Percentiles rank a stretch among this genome's conserved stretches.
Conservation (phyloP, 30 jellyfish, hydroid and myxozoan species). For the Hydractinia echinata region DNA sequence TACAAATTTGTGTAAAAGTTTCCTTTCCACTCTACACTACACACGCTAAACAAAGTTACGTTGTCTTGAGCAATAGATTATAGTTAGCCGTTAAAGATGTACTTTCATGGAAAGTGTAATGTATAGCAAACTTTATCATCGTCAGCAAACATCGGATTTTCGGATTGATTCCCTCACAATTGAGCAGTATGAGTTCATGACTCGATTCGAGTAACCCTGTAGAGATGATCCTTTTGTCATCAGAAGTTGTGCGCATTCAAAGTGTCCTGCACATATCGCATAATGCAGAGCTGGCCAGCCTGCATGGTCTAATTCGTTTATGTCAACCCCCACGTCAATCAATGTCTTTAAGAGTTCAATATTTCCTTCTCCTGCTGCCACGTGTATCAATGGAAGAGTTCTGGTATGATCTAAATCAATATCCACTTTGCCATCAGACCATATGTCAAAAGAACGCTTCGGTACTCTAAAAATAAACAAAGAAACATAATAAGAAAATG, state of each 20-base stretch:
- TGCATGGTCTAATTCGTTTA: slow-evolving; percentile 64
- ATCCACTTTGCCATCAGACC: slow-evolving; percentile 31
- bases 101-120: no score
- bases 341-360: slow-evolving; percentile 57
- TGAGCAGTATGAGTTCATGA: slow-evolving; percentile 60
- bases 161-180: slow-evolving; percentile 55
- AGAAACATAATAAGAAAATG: background rate
- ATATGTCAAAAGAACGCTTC: slow-evolving; percentile 20
- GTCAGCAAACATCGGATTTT: no score
- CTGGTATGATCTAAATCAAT: slow-evolving; percentile 21
- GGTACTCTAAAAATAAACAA: slow-evolving; percentile 6
- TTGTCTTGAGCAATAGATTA: no score
- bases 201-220: slow-evolving; percentile 52
- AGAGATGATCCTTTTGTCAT: slow-evolving; percentile 65
- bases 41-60: no score
- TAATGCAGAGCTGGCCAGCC: slow-evolving; percentile 99
- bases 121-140: no score
- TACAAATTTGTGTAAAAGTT: no score
- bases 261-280: slow-evolving; percentile 80
- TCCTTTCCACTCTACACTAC: no score
- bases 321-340: slow-evolving; percentile 76
- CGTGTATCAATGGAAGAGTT: slow-evolving; percentile 70
- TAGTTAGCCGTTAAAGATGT: no score
- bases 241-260: slow-evolving; percentile 67
- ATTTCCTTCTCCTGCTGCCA: slow-evolving; percentile 92